Evolutionary conservation across 2,113 vertebrate species (phyloP), one percentile per base, ranked within the genome.

Genomic region (Physeter macrocephalus): DNA sequence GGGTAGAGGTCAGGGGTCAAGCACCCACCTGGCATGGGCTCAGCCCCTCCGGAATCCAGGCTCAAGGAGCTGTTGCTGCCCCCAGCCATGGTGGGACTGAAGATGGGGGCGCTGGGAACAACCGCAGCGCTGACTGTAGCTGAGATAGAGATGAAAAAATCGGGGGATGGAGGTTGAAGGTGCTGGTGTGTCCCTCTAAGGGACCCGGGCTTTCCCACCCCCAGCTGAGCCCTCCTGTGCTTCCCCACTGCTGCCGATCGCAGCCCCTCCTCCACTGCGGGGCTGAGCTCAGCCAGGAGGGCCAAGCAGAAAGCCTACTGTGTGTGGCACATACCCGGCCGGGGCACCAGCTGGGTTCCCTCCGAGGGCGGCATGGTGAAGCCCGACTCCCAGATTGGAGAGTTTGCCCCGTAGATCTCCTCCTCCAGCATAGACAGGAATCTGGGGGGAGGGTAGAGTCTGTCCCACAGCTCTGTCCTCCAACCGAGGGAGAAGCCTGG

Each of bases 371-470:
- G 99, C 98, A 99, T 99, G 1, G 99, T 99, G 98, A 99, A 99
- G 98, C 99, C 99, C 0, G 99, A 99, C 94, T 99, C 99, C 99
- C 99, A 99, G 95, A 99, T 99, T 0, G 99, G 99, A 15, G 99
- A 99, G 98, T 99, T 99, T 88, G 99, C 99, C 0, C 99, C 99
- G 0, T 99, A 99, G 97, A 99, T 99, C 98, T 99, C 99, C 98
- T 99, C 99, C 97, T 99, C 99, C 83, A 99, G 98, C 99, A 99
- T 99, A n/a, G 99, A 99, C 92, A 99, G 98, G 97, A 99, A 99
- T 98, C 99, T 99, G 69, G 78, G 71, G 49, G 52, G n/a, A 78
- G 25, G 93, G 93, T 62, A 92, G 1, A 0, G 27, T 59, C 27
- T 29, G 96, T 93, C 78, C 84, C 41, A 10, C 18, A n/a, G 25